Conservation (phyloP, 2,113 vertebrate species). For the Petromus typicus region DNA sequence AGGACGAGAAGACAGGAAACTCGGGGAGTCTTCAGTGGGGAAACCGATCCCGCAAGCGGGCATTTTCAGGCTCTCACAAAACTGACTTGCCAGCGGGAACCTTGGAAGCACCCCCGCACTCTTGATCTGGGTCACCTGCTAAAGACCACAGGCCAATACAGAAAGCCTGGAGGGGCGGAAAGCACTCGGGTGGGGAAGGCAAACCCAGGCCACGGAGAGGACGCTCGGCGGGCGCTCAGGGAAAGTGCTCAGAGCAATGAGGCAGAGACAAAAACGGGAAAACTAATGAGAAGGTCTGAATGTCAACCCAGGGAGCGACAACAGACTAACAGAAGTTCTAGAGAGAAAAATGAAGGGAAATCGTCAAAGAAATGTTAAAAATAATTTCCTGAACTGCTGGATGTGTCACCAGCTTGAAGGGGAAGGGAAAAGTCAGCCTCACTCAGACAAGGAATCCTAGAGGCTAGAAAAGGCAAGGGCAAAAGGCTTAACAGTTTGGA, state of each 20-base stretch:
- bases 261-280: not conserved
- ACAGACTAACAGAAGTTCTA: not conserved
- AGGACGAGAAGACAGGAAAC: not conserved
- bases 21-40: not conserved
- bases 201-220: not conserved
- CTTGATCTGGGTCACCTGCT: not conserved
- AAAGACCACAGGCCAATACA: not conserved
- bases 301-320: not conserved
- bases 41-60: not conserved
- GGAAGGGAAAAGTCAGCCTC: not conserved
- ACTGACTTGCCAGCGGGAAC: not conserved
- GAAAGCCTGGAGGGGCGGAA: not conserved
- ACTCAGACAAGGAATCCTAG: fast-evolving
- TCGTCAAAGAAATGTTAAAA: not conserved
- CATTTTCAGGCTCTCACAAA: not conserved
- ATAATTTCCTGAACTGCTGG: not conserved
- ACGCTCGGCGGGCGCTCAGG: not conserved
- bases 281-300: not conserved
- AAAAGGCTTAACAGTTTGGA: not conserved
- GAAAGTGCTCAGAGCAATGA: not conserved
- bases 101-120: not conserved
- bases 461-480: not conserved
- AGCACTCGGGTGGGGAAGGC: not conserved
- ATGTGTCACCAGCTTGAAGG: not conserved
- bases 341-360: not conserved